Evolutionary conservation across 2,113 vertebrate species (phyloP).

Genomic region (Ciconia boyciana): DNA sequence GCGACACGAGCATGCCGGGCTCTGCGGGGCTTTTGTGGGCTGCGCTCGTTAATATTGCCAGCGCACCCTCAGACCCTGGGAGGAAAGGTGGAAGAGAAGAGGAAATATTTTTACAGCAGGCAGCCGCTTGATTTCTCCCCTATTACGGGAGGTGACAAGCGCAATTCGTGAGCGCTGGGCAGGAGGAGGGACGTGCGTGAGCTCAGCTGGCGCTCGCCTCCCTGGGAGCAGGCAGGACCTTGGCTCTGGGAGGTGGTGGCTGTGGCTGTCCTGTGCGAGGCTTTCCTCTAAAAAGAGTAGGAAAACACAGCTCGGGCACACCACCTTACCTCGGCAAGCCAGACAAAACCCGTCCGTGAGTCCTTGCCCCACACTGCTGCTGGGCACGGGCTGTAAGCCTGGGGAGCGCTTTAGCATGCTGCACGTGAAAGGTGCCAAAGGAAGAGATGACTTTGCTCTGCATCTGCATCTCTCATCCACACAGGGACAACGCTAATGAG

Average conservation of each 20-base stretch:
- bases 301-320: neutral
- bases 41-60: fast-evolving
- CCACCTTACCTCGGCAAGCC: fast-evolving
- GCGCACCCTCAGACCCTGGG: neutral
- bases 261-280: fast-evolving
- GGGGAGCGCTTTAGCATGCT: neutral
- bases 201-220: fast-evolving
- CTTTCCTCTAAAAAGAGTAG: neutral
- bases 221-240: neutral
- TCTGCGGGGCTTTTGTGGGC: neutral
- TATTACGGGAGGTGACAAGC: fast-evolving
- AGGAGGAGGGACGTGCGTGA: neutral
- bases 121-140: neutral
- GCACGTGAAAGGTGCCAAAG: neutral
- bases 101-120: neutral
- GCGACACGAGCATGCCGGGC: fast-evolving
- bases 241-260: fast-evolving
- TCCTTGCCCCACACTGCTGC: fast-evolving
- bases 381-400: fast-evolving
- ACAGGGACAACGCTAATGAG: neutral
- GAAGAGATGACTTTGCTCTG: neutral
- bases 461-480: neutral
- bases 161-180: fast-evolving
- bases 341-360: fast-evolving
- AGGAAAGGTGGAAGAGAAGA: neutral